Conservation (phyloP, 2,113 vertebrate genomes). For the Lates calcarifer region DNA sequence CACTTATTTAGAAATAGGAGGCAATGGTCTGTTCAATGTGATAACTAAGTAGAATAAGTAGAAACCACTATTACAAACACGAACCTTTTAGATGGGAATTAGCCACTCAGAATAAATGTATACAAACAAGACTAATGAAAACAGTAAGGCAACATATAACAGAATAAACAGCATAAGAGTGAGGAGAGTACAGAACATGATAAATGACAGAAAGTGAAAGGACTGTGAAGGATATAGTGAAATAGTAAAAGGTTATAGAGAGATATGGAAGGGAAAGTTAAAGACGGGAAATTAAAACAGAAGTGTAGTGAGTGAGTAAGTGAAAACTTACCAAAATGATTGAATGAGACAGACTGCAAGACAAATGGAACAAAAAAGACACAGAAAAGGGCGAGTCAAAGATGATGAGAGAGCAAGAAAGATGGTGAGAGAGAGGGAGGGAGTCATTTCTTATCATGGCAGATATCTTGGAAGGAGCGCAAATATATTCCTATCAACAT, state of each 20-base stretch:
- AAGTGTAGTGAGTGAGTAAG: not conserved
- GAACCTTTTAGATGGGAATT: not conserved
- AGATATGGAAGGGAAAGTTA: not conserved
- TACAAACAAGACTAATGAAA: not conserved
- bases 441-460: not conserved
- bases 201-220: not conserved
- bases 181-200: not conserved
- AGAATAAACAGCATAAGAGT: not conserved
- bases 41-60: not conserved
- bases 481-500: constrained; percentile 30
- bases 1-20: too few relatives aligned
- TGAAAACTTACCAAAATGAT: not conserved
- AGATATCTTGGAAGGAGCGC: not conserved
- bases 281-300: constrained; percentile 29
- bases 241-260: not conserved
- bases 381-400: not conserved
- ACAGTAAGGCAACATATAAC: not conserved
- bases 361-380: not conserved
- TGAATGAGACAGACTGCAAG: not conserved
- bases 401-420: not conserved
- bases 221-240: not conserved
- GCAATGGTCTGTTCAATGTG: not conserved
- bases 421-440: not conserved
- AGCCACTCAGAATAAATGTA: not conserved
- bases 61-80: not conserved